phyloP scores from a whole-genome alignment of 2,797 vertebrate genomes.

The Emydoidea blandingii region DNA sequence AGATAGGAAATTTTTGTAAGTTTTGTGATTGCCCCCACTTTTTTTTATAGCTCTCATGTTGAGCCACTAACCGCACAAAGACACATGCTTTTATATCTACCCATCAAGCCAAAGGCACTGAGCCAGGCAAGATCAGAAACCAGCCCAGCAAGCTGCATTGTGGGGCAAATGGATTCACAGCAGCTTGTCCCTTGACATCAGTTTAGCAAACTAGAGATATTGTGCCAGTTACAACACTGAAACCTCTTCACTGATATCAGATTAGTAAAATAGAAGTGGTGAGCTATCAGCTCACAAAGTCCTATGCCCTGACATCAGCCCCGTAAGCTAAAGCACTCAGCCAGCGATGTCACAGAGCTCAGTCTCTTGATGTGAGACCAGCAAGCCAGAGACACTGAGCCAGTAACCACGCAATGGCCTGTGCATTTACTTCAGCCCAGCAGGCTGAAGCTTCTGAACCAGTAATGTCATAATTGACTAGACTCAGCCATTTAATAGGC shows the following conservation, averaged over 20 bases:
- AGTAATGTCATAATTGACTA: not conserved
- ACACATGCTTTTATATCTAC: not conserved
- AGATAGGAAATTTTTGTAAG: not conserved
- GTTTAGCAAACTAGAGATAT: not conserved
- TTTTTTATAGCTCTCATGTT: not conserved
- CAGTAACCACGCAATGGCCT: not conserved
- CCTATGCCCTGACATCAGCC: not conserved
- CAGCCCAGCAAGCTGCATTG: not conserved
- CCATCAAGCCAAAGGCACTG: not conserved
- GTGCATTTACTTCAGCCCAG: not conserved
- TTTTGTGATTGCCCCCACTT: not conserved
- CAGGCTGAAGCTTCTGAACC: not conserved
- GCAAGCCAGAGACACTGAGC: not conserved
- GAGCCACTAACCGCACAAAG: not conserved
- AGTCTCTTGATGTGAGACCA: not conserved
- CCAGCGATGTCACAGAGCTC: not conserved
- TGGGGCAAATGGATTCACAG: not conserved
- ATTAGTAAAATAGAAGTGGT: not conserved
- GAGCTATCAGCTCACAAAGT: not conserved
- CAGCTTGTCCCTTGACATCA: not conserved
- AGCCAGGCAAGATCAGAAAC: not conserved
- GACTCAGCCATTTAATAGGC: not conserved
- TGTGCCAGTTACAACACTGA: not conserved
- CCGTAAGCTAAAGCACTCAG: not conserved
- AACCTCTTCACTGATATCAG: not conserved